Conservation (phyloP, 2,113 vertebrate species). For the Nannobrachium achirus region DNA sequence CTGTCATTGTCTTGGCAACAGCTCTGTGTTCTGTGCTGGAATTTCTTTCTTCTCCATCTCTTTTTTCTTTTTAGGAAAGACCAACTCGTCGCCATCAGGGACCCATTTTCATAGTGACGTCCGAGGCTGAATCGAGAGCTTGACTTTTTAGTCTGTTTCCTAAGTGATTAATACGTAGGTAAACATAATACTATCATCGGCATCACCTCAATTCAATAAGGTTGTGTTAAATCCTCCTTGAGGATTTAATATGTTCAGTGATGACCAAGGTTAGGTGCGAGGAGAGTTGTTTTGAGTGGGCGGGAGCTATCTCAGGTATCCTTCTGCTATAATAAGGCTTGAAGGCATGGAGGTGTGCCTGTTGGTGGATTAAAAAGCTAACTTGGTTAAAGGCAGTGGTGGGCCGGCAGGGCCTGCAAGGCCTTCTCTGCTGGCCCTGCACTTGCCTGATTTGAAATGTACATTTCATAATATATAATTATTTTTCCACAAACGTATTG, state of each 20-base stretch:
- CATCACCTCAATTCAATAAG: slow-evolving; percentile 25
- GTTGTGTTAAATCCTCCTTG: slow-evolving; percentile 24
- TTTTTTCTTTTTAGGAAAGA: slow-evolving; percentile 3
- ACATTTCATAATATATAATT: no score
- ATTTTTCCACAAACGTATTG: no score
- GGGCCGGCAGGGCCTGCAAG: no score
- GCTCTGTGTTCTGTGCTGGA: slow-evolving; percentile 14
- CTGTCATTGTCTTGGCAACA: slow-evolving; percentile 42
- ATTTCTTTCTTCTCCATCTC: no score
- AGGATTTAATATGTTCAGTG: slow-evolving; percentile 26
- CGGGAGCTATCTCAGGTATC: slow-evolving; percentile 30
- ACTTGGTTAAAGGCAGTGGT: no score
- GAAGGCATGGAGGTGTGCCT: slow-evolving; percentile 27
- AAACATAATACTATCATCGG: slow-evolving; percentile 32
- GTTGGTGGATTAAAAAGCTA: neutral
- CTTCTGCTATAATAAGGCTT: slow-evolving; percentile 21
- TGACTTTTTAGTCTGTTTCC: slow-evolving; percentile 20
- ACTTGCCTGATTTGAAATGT: no score
- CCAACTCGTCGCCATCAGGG: slow-evolving; percentile 28
- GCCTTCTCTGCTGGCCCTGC: no score
- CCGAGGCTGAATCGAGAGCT: slow-evolving; percentile 19
- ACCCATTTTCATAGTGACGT: slow-evolving; percentile 32
- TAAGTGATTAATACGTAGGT: slow-evolving; percentile 47
- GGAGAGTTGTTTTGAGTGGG: slow-evolving; percentile 30
- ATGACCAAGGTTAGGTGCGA: slow-evolving; percentile 35